Evolutionary conservation across 2,888 invertebrate species (phyloP).

Genomic region (Cryptus armator): DNA sequence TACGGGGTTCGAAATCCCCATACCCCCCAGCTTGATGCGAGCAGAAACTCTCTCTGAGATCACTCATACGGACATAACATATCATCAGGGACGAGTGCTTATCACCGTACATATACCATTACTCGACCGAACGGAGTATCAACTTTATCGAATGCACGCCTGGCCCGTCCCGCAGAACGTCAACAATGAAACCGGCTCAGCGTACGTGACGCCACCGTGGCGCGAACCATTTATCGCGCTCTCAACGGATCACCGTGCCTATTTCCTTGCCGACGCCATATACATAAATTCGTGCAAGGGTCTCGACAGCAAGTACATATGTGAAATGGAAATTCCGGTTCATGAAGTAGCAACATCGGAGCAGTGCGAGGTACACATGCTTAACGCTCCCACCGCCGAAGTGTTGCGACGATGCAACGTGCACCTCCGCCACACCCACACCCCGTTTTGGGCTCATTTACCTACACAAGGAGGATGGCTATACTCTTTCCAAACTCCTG

Average conservation of each 20-base stretch:
- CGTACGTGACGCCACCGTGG: background rate
- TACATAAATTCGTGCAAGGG: background rate
- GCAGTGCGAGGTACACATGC: too few species aligned
- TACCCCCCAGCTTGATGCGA: background rate
- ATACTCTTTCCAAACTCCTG: too few species aligned
- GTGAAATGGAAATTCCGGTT: too few species aligned
- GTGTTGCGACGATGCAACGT: too few species aligned
- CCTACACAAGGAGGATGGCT: too few species aligned
- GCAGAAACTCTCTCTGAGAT: background rate
- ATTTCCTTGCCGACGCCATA: background rate
- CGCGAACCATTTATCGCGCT: background rate
- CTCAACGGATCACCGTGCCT: background rate
- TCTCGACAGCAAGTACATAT: too few species aligned
- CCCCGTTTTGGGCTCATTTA: too few species aligned
- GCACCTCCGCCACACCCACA: too few species aligned
- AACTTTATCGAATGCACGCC: background rate
- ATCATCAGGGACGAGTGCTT: background rate
- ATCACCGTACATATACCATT: constrained; percentile 3
- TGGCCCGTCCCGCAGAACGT: background rate
- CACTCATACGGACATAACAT: background rate
- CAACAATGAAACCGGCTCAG: background rate
- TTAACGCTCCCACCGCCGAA: too few species aligned
- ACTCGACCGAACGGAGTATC: constrained; percentile 5
- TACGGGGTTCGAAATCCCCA: background rate
- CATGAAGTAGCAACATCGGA: too few species aligned